phyloP scores from a whole-genome alignment of 2,113 vertebrate genomes.

The rat (Rattus norvegicus) region DNA sequence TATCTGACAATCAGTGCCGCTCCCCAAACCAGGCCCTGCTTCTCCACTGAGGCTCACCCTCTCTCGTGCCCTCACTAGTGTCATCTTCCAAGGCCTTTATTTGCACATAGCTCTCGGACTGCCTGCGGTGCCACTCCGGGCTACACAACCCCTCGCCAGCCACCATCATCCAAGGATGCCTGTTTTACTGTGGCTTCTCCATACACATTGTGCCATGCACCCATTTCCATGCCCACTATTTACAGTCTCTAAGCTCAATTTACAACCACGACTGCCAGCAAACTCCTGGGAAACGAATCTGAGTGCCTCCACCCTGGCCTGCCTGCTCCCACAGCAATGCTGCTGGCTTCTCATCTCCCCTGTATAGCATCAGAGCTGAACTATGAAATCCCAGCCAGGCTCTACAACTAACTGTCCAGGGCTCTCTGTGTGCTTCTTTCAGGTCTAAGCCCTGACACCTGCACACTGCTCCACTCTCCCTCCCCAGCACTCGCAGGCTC shows the following conservation, averaged over 20 bases:
- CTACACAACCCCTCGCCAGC: neutral
- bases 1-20: neutral
- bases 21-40: neutral
- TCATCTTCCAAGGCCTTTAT: neutral
- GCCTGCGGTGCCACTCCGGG: neutral
- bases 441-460: neutral
- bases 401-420: neutral
- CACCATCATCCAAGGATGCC: too few species aligned
- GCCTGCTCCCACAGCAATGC: neutral
- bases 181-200: too few species aligned
- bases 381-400: neutral
- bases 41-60: neutral
- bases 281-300: neutral
- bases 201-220: neutral
- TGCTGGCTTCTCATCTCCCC: neutral
- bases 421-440: neutral
- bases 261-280: neutral
- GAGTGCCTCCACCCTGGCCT: neutral
- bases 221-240: neutral
- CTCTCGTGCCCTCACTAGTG: fast-evolving
- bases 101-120: too few species aligned
- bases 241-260: neutral
- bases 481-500: neutral
- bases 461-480: neutral
- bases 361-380: neutral